Base-by-base conservation (phyloP, 2,797 vertebrate species). In the Phoxinus dragarum region DNA sequence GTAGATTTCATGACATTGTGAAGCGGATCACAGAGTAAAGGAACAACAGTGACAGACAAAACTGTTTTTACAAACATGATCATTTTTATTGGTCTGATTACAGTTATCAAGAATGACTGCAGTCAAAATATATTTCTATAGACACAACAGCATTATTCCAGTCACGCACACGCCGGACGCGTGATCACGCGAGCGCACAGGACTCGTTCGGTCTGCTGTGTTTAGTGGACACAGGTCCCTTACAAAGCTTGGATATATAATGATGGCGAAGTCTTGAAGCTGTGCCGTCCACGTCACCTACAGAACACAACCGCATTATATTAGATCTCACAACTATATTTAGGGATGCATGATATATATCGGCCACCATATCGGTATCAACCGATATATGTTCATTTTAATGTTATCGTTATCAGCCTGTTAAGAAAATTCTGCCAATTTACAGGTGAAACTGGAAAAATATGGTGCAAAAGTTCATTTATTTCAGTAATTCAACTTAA, bases 81-180 rank as follows among this genome's bases (percentile, higher is more conserved):
- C 1, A 27, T 21, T n/a, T 74, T 84, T 67, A 49, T 84, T 84
- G 19, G 31, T 87, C 87, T 31, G 40, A 69, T 80, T 47, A 67
- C 19, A 80, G 5, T 56, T 47, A 69, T 77, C 61, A 77, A 61
- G n/a, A 64, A 64, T 27, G 76, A 67, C 17, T 59, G 61, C 64
- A 77, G 66, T 38, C 56, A 59, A 81, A 85, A 84, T 52, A 87
- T 69, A 86, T 38, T 73, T 85, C 21, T 73, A 21, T 73, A 68
- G 36, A 49, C 34, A 69, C n/a, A 82, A 47, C 61, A 56, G 66
- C 38, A 44, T 69, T 44, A 84, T 5, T 68, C 72, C 64, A 80
- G 80, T 7, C 79, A 19, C 17, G 44, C 36, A 2, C 42, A 52
- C 6, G 16, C 77, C 14, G 36, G 31, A 17, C 14, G 9, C 42